These are phyloP conservation scores for Spilarctia lutea DNA, from an alignment of 2,888 invertebrate genomes.

Conservation along the genomic window DNA sequence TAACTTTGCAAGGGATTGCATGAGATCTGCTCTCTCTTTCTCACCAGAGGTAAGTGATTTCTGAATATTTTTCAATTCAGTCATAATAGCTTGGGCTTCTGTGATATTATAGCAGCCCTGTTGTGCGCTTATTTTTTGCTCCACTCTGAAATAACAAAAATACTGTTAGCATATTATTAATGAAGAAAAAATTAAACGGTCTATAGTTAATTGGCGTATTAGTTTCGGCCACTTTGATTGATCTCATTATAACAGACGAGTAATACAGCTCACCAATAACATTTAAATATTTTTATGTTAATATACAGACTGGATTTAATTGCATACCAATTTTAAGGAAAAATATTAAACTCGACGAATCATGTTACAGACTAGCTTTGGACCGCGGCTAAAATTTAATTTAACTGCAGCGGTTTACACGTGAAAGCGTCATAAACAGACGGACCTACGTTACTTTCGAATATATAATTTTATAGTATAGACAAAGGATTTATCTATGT, in stretches of 20 bases:
- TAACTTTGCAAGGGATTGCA: slow-evolving; percentile 96
- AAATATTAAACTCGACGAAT: not conserved
- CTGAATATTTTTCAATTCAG: slow-evolving; percentile 96
- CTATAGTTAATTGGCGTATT: not conserved
- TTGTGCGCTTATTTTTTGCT: slow-evolving; percentile 94
- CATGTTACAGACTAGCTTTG: not conserved
- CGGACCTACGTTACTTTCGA: too few species aligned
- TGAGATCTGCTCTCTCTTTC: slow-evolving; percentile 96
- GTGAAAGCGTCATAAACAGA: too few species aligned
- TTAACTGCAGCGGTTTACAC: too few species aligned
- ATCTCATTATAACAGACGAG: not conserved
- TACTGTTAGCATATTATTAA: not conserved
- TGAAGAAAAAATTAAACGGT: not conserved
- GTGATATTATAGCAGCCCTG: slow-evolving; percentile 96
- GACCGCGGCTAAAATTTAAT: too few species aligned
- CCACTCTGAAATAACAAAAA: slow-evolving; percentile 88
- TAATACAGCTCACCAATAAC: not conserved
- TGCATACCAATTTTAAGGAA: not conserved
- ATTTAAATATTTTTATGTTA: not conserved
- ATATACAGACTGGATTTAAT: not conserved
- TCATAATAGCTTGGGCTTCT: slow-evolving; percentile 98
- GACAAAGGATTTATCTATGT: too few species aligned
- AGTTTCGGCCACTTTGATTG: not conserved
- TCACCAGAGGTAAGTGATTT: slow-evolving; percentile 96
- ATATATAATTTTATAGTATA: too few species aligned